Base-by-base conservation (phyloP, 2,888 invertebrate species). In the Criorhina ranunculi region DNA sequence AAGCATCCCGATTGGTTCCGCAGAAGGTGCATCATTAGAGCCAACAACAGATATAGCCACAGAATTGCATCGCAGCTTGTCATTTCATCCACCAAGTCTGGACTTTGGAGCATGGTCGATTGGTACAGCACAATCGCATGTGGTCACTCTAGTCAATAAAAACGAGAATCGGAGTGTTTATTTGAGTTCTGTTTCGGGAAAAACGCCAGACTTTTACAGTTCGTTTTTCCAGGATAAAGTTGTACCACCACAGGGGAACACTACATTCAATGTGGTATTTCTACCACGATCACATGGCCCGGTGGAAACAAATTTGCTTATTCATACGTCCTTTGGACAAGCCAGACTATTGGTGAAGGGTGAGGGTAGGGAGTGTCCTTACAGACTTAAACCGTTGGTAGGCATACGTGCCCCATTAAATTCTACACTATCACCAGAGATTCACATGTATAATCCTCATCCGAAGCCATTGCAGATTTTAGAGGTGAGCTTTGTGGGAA, bases 181-280 rank as follows among this genome's bases (percentile, higher is more conserved):
- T 92, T 95, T 99, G 91, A 95, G 97, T 90, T 98, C 98, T 87
- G 97, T 99, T 90, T 97, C 98, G 87, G 98, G 98, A 89, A 97
- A 95, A 92, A 97, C 98, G 88, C 95, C 96, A 37, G 97, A 98
- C 93, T 99, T 99, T 93, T 98, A 99, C 92, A 98, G 98, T 90
- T 98, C 98, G 87, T 98, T 99, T 94, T 98, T 98, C 92, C 96
- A 98, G 90, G 95, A 98, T 90, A 98, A 98, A 95, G 98, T 98
- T 91, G 95, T 99, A 91, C 95, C 96, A 89, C 97, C 98, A 79
- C 94, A 95, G 88, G 97, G 96, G 86, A 98, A 98, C 92, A 98
- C 99, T 87, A 95, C 97, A 86, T 98, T 99, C 93, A 98, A 96
- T 93, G 97, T 99, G 89, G 97, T 98, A 87, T 99, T 98, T 93